Evolutionary conservation across 2,888 invertebrate species (phyloP).

Genomic region (Agrochola macilenta): DNA sequence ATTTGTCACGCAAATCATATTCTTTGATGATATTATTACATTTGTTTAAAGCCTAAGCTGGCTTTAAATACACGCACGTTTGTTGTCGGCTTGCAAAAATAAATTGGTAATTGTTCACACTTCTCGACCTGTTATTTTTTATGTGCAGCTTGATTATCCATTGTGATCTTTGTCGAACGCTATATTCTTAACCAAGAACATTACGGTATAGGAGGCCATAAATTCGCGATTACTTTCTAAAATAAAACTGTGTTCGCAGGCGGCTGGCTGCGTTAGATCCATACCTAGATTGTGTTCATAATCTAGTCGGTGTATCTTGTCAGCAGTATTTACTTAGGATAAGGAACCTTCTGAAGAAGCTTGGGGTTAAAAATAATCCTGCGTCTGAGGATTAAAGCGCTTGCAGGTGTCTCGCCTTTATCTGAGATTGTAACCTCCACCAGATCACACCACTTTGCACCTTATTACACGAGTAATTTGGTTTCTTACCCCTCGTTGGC

Average conservation of each 20-base stretch:
- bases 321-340: conserved; percentile 75
- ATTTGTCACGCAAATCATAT: conserved; percentile 47
- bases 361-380: conserved; percentile 82
- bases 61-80: background rate
- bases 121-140: conserved; percentile 46
- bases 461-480: conserved; percentile 64
- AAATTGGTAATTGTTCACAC: conserved; percentile 63
- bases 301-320: conserved; percentile 74
- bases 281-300: conserved; percentile 68
- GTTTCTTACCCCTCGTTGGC: conserved; percentile 61
- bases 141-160: conserved; percentile 56
- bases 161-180: conserved; percentile 47
- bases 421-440: conserved; percentile 68
- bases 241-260: conserved; percentile 64
- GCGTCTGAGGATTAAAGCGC: conserved; percentile 77
- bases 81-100: conserved; percentile 54
- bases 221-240: conserved; percentile 70
- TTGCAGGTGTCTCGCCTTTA: conserved; percentile 79
- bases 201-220: conserved; percentile 56
- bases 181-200: conserved; percentile 45
- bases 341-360: conserved; percentile 72
- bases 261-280: conserved; percentile 64
- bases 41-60: conserved; percentile 24
- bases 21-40: conserved; percentile 33
- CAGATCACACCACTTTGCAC: conserved; percentile 56